Evolutionary conservation across 2,113 vertebrate genomes (phyloP).

Genomic region (Nettapus auritus): DNA sequence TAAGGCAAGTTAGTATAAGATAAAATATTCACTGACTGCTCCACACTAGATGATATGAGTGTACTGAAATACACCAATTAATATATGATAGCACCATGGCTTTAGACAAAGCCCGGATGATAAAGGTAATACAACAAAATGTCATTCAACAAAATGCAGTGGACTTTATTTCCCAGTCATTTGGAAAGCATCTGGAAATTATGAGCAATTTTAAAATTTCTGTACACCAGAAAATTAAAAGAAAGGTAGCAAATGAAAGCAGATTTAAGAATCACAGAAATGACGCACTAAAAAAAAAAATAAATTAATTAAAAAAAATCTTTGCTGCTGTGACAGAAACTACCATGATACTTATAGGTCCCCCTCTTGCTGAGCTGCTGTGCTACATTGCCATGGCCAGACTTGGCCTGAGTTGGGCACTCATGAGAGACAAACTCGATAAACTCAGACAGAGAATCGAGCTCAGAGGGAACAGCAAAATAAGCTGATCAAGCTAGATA

Average conservation of each 20-base stretch:
- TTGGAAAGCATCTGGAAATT: not conserved
- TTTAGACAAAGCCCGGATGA: not conserved
- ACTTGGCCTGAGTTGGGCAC: not conserved
- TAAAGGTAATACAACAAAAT: not conserved
- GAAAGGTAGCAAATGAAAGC: not conserved
- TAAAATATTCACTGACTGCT: conserved; percentile 17
- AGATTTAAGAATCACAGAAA: not conserved
- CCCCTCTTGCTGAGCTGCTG: not conserved
- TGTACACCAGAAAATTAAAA: not conserved
- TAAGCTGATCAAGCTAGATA: not conserved
- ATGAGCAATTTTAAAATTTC: not conserved
- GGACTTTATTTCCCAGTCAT: not conserved
- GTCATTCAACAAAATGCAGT: not conserved
- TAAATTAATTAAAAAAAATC: not conserved
- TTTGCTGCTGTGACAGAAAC: not conserved
- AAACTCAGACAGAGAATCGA: not conserved
- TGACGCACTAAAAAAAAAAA: not conserved
- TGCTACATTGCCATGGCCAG: not conserved
- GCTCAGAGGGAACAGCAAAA: not conserved
- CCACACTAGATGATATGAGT: not conserved
- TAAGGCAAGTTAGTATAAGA: not conserved
- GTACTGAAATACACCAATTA: not conserved
- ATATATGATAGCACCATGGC: not conserved
- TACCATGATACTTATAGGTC: not conserved
- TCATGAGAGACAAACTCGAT: fast-evolving